Evolutionary conservation across 30 jellyfish, hydroid and myxozoan genomes (phyloP).

Genomic region (Turritopsis dohrnii): DNA sequence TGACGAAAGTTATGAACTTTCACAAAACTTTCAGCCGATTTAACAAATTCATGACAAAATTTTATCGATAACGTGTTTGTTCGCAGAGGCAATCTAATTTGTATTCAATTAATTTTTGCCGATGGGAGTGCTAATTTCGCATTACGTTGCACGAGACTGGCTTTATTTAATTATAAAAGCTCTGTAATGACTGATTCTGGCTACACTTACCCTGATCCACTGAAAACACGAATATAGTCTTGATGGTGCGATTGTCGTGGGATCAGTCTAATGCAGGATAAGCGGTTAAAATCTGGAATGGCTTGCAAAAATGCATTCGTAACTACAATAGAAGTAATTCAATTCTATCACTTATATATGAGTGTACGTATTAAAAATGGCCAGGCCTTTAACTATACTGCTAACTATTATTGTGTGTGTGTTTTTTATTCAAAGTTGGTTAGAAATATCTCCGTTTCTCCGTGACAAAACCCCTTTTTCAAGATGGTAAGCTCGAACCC

Average conservation of each 20-base stretch:
- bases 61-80: too few species aligned
- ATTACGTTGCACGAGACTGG: neutral
- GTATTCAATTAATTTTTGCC: too few species aligned
- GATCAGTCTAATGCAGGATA: constrained; percentile 10
- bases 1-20: neutral
- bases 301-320: neutral
- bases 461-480: too few species aligned
- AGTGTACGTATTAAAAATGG: neutral
- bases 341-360: too few species aligned
- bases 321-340: neutral
- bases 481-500: too few species aligned
- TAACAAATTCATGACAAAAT: too few species aligned
- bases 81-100: too few species aligned
- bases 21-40: too few species aligned
- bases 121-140: neutral
- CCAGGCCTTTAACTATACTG: neutral
- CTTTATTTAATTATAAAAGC: neutral
- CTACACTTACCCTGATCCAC: constrained; percentile 1
- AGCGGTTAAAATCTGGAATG: neutral
- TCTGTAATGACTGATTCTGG: too few species aligned
- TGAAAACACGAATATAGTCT: neutral
- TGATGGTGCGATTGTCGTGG: constrained; percentile 1
- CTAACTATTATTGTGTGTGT: neutral
- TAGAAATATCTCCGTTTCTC: too few species aligned
- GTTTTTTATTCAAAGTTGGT: too few species aligned